Evolutionary conservation across 2,113 vertebrate species (phyloP), one percentile per base, ranked within the genome.

Genomic region (Sisor rabdophorus): DNA sequence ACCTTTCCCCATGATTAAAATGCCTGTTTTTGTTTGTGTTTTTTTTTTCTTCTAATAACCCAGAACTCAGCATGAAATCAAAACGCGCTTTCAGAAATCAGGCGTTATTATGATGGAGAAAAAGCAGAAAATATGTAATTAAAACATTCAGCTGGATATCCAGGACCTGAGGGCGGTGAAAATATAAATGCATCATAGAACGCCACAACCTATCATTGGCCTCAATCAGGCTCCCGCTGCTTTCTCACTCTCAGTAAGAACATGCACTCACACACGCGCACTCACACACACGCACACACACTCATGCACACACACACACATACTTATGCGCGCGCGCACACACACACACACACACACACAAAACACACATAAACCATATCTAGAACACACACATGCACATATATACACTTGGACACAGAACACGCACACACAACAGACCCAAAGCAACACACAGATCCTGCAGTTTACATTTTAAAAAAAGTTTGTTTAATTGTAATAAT

Each of bases 91-190:
- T 77, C 67, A 77, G 77, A 70, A 84, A 81, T 76, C 63, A 52
- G 59, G 70, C 56, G 3, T 64, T 28, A 72, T 78, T 55, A 73
- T 44, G 52, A n/a, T 55, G 55, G 50, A 48, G 61, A 28, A 26
- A 79, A 76, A 79, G 50, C 73, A 75, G 59, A 76, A 78, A 22
- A 68, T 36, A 44, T 64, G 79, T 81, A 77, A 81, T 81, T 79
- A 79, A 83, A 84, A 79, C 59, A 79, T 78, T 70, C 79, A 77
- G 81, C 59, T 75, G 79, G 79, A 61, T 58, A 61, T 53, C 50
- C 61, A 61, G 69, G 69, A 61, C 75, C 28, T 67, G 58, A 28
- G 24, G 74, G 47, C 13, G 73, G 73, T 68, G 50, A 52, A 76
- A 80, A 68, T 44, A 76, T 73, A 76, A 83, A 81, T 63, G 67